These are phyloP conservation scores for Zalophus californianus DNA, from an alignment of 2,797 vertebrate genomes.

Conservation along the genomic window DNA sequence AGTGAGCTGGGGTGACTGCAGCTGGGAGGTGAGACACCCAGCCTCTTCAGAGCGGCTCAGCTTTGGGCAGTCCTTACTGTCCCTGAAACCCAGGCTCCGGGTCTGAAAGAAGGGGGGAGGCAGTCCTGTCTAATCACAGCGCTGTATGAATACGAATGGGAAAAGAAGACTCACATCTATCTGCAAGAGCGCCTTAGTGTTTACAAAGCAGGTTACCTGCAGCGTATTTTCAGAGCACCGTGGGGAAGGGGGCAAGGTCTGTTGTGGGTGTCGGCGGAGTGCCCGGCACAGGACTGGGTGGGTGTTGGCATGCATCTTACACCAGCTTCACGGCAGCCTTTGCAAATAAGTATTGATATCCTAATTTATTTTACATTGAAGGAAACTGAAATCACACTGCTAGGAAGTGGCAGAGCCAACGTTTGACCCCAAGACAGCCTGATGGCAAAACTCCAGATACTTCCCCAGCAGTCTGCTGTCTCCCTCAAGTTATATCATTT, in stretches of 20 bases:
- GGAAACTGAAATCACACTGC: not conserved
- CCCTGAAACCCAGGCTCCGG: not conserved
- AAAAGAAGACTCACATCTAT: not conserved
- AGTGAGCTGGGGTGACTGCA: not conserved
- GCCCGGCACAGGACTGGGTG: not conserved
- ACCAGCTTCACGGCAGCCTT: constrained; percentile 4
- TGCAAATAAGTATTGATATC: not conserved
- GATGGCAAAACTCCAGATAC: not conserved
- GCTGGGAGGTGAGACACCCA: not conserved
- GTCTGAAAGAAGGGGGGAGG: not conserved
- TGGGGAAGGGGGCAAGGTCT: not conserved
- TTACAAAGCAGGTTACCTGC: constrained; percentile 10
- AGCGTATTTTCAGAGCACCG: not conserved
- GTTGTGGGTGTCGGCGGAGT: not conserved
- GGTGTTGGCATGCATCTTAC: constrained; percentile 11
- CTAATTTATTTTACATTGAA: not conserved
- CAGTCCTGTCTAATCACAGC: not conserved
- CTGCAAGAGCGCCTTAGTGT: not conserved
- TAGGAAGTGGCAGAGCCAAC: not conserved
- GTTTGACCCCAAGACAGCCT: not conserved
- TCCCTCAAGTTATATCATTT: not conserved
- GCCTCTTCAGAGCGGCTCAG: not conserved
- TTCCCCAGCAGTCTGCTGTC: fast-evolving
- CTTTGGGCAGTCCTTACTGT: not conserved
- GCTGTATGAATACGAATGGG: not conserved